Base-by-base conservation (phyloP, 2,113 vertebrate genomes). In the Dolichallabes microphthalmus region DNA sequence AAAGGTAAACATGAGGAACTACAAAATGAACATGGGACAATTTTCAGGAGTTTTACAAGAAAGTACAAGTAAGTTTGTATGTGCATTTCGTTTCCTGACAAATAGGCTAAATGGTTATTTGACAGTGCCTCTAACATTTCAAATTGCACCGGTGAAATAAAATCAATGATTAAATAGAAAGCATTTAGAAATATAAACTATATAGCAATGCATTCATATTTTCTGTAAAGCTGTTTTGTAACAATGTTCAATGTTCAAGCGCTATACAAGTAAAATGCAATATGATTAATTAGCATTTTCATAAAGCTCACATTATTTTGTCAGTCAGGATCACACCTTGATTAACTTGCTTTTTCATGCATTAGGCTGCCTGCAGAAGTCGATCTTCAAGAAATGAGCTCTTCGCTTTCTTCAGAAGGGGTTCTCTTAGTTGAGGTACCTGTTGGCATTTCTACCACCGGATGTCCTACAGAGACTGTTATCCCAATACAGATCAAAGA, bases 21-120 rank as follows among this genome's bases (percentile, higher is more conserved):
- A 19, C 83, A 85, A 30, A 45, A 80, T 27, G n/a, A 83, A 39
- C 58, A 69, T 53, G 69, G 60, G 19, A 61, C 50, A 6, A 76
- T 80, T 64, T 85, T 80, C 22, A 87, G 83, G 63, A 87, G 80
- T 53, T 89, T 89, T 83, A 80, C 86, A 82, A 87, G 88, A 52
- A 89, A 89, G 64, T 89, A 89, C 80, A 89, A 87, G 86, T 89
- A 89, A 14, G 8, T 12, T 25, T 13, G 57, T 2, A 30, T 2
- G 14, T 2, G 14, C 25, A 69, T 32, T 9, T 63, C 6, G 64
- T 50, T 66, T 32, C 52, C 30, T 68, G 7, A 30, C 5, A 32
- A 30, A 32, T 32, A 27, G 30, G 30, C 30, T 69, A 30, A 19
- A 17, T 19, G 32, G 32, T 35, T 69, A 25, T 5, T 25, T 50